These are phyloP conservation scores for Echiichthys vipera DNA, from an alignment of 2,797 vertebrate genomes.

Conservation along the genomic window DNA sequence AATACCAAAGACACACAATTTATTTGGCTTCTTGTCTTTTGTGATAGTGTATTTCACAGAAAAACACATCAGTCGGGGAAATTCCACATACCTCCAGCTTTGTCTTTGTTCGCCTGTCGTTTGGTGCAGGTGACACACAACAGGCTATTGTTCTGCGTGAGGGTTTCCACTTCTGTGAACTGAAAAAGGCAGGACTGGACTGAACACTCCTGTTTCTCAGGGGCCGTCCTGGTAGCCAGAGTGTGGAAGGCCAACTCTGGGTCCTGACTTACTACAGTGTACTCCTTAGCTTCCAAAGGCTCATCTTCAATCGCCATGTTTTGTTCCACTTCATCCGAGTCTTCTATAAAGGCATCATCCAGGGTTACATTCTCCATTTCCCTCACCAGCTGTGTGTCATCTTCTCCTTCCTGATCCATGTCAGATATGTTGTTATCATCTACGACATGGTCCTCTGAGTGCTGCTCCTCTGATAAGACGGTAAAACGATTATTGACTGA, in stretches of 20 bases:
- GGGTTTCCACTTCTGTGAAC: slow-evolving; percentile 94
- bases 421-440: slow-evolving; percentile 48
- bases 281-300: slow-evolving; percentile 65
- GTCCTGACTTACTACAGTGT: slow-evolving; percentile 84
- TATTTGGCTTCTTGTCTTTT: background rate
- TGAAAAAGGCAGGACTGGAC: slow-evolving; percentile 91
- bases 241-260: slow-evolving; percentile 91
- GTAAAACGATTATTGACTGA: slow-evolving; percentile 70
- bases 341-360: slow-evolving; percentile 66
- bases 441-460: slow-evolving; percentile 25
- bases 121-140: slow-evolving; percentile 92
- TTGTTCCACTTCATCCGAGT: slow-evolving; percentile 38
- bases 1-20: background rate
- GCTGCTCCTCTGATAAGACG: slow-evolving; percentile 70
- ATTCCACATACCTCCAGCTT: slow-evolving; percentile 62
- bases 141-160: slow-evolving; percentile 92
- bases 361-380: slow-evolving; percentile 67
- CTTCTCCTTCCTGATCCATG: slow-evolving; percentile 41
- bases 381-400: slow-evolving; percentile 36
- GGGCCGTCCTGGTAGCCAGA: slow-evolving; percentile 84
- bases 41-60: background rate
- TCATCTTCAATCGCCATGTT: slow-evolving; percentile 68
- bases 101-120: slow-evolving; percentile 69
- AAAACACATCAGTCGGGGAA: background rate
- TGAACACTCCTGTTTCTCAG: slow-evolving; percentile 88